Evolutionary conservation across 2,888 invertebrate genomes (phyloP), one percentile per base, ranked within the genome.

Genomic region (Dichetophora obliterata): DNA sequence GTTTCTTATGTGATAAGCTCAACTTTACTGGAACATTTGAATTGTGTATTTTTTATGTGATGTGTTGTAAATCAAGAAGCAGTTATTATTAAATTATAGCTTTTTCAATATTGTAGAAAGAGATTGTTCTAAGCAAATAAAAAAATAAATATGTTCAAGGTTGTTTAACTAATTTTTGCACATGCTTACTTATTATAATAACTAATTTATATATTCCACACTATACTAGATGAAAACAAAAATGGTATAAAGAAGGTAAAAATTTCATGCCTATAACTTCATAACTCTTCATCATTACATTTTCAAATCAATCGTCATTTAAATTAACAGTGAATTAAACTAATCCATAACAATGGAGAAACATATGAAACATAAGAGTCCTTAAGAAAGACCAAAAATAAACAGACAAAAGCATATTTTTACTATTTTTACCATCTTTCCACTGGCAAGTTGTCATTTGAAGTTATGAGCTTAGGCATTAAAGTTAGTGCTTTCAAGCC

Each of bases 351-450:
- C 50, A 81, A 75, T 77, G 77, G 83, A 74, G 43, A 74, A 50
- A 69, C 76, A 31, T 50, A 83, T 77, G 69, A 82, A 80, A 83
- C 87, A 86, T 87, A 43, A 43, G 6, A 43, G 14, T 43, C 14
- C 11, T 43, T 43, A 43, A 6, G 85, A 83, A 84, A 84, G n/a
- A n/a, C n/a, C n/a, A 27, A 75, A 31, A 24, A 6, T 71, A 43
- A 24, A 59, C 0, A 43, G 83, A 86, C 86, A 83, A 63, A 22
- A 54, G 54, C 9, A 24, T 22, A 31, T 79, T 84, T 87, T 87
- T 86, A 83, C 83, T 86, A 86, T 87, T 86, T 85, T 87, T 87
- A 87, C 86, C 86, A 87, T 87, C 87, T 86, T 86, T 87, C 86
- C 84, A 85, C 81, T 84, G 77, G 84, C 82, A 83, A 85, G 84